Evolutionary conservation across 2,797 vertebrate species (phyloP), one percentile per base, ranked within the genome.

Genomic region (Acanthis flammea): DNA sequence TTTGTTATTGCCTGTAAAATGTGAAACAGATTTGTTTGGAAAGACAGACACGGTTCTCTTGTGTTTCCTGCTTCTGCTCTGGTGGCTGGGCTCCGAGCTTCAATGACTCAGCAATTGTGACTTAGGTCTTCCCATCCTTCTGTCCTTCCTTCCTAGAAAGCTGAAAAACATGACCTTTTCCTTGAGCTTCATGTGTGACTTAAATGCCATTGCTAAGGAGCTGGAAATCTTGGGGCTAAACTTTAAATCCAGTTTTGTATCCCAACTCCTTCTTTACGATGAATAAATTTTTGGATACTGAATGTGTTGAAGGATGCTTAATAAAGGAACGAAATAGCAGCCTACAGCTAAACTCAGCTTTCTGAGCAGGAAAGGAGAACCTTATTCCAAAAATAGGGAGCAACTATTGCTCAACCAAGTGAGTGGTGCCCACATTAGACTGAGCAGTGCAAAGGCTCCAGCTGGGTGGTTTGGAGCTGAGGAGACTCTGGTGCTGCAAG

Each of bases 271-370:
- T 35, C n/a, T 25, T 86, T 72, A 39, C 5, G 35, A 48, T 54
- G 30, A 78, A 68, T 57, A 54, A 42, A 67, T 37, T 48, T 86
- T 68, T 81, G 75, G 54, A 58, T 41, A 5, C 33, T 0, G 42
- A 54, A 28, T 89, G 42, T 57, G 44, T 61, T 80, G 62, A 90
- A 51, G 42, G 68, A 35, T 86, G 37, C 57, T 66, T 83, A 86
- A 73, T 80, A 67, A 70, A 86, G 37, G n/a, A 67, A 53, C 33
- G 21, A 83, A 77, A 55, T 28, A 60, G 27, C 53, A 86, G 44
- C 41, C 90, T 70, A 39, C n/a, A 66, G 44, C 31, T 86, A 66
- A 86, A 83, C 37, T 51, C 28, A 68, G 42, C 77, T 93, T 88
- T 74, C 68, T 80, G 57, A 62, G 73, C 19, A 60, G 28, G 54